Evolutionary conservation across 2,113 vertebrate genomes (phyloP).

Genomic region (Otis tarda): DNA sequence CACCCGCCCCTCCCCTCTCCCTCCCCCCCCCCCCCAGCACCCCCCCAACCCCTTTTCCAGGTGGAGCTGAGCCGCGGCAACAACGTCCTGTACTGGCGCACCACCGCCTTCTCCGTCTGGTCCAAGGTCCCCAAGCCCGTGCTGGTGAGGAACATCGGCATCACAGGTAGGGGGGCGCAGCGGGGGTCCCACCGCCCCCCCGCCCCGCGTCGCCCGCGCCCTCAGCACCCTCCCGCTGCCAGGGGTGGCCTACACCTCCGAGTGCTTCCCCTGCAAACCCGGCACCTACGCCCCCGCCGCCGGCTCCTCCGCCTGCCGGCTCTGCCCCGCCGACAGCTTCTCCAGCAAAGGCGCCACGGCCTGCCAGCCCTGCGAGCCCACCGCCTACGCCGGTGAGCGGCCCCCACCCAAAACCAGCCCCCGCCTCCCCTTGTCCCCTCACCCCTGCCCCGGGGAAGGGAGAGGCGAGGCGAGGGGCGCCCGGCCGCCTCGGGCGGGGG

Average conservation of each 20-base stretch:
- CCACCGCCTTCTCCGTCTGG: slow-evolving; percentile 81
- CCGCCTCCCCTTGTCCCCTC: background rate
- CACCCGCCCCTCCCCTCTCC: no score
- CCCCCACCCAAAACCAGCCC: background rate
- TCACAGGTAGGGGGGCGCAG: slow-evolving; percentile 81
- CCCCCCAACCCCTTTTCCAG: no score
- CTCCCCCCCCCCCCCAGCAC: no score
- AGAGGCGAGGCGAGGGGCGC: background rate
- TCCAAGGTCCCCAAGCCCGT: slow-evolving; percentile 82
- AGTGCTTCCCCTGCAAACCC: slow-evolving; percentile 95
- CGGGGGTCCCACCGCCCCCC: rapidly evolving
- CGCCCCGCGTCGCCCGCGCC: background rate
- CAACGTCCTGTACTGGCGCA: slow-evolving; percentile 94
- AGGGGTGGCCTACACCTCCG: slow-evolving; percentile 95
- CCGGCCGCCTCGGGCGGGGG: background rate
- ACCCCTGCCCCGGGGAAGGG: background rate
- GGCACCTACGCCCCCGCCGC: slow-evolving; percentile 82
- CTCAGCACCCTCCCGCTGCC: background rate
- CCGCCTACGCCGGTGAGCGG: slow-evolving; percentile 85
- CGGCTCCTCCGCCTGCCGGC: slow-evolving; percentile 83
- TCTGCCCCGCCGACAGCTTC: slow-evolving; percentile 82
- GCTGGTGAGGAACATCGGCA: slow-evolving; percentile 86
- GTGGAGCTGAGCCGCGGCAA: slow-evolving; percentile 85
- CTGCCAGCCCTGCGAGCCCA: slow-evolving; percentile 83
- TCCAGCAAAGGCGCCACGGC: slow-evolving; percentile 87